Percentiles rank a stretch among this genome's conserved stretches.
These are phyloP conservation scores for Chrysolophus pictus DNA, from an alignment of 2,797 vertebrate species.

Conservation along the genomic window DNA sequence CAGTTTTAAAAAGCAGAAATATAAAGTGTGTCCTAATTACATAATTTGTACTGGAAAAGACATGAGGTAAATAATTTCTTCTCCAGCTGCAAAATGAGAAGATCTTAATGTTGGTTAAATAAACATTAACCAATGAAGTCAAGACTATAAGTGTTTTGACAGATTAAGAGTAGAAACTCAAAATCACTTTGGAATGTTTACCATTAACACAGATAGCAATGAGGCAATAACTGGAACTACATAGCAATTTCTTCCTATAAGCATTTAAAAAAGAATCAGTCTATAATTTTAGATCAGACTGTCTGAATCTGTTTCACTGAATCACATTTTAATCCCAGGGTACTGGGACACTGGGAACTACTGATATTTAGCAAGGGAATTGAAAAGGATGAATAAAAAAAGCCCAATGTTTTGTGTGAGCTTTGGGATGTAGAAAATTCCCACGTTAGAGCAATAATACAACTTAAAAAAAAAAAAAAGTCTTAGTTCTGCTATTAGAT, in stretches of 20 bases:
- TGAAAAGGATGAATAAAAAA: neutral
- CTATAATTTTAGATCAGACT: conserved; percentile 8
- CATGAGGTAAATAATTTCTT: neutral
- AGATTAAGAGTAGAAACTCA: conserved; percentile 35
- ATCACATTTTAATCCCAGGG: conserved; percentile 37
- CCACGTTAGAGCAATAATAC: neutral
- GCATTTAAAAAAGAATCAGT: neutral
- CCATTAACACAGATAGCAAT: neutral
- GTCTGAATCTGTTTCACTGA: neutral
- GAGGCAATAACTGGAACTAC: conserved; percentile 8
- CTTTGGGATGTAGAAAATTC: conserved; percentile 17
- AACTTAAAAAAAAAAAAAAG: neutral
- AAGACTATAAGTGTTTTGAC: neutral
- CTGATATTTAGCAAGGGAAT: neutral
- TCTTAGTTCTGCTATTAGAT: neutral
- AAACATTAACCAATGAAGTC: neutral
- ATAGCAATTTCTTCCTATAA: conserved; percentile 22
- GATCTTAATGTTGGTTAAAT: neutral
- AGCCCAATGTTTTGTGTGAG: neutral
- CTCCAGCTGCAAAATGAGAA: conserved; percentile 2
- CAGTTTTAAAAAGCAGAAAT: neutral
- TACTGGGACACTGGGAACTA: neutral
- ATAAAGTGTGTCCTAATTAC: neutral
- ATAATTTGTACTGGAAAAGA: conserved; percentile 11
- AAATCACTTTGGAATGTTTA: conserved; percentile 16